Conservation (phyloP, 1,140 invertebrate species). For the Eriocheir sinensis region DNA sequence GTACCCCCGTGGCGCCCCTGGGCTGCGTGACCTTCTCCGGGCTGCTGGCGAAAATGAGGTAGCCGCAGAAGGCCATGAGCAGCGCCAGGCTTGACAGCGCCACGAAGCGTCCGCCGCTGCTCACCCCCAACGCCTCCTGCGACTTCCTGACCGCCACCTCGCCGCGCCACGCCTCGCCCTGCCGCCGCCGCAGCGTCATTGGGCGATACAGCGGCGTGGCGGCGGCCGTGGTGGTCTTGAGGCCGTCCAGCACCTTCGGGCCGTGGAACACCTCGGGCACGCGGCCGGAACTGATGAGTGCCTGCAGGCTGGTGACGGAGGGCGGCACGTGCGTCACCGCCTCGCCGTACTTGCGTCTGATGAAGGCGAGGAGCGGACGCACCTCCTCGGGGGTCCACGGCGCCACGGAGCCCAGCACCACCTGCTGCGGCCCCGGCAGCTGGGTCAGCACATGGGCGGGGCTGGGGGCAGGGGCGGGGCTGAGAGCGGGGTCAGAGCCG, state of each 20-base stretch:
- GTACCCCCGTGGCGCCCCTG: too few species aligned
- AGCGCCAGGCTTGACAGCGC: neutral
- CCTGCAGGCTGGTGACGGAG: neutral
- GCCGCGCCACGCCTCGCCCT: neutral
- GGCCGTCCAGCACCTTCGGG: neutral
- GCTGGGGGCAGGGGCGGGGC: neutral
- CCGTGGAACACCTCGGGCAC: neutral
- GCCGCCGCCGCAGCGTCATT: neutral
- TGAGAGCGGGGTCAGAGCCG: neutral
- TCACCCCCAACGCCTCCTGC: neutral
- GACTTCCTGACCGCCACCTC: neutral
- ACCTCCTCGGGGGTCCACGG: neutral
- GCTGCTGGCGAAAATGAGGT: neutral
- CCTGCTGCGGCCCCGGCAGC: neutral
- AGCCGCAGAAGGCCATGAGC: neutral
- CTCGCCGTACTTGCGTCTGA: neutral
- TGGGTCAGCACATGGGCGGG: neutral
- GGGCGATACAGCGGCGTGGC: neutral
- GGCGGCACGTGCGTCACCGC: neutral
- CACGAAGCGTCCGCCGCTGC: neutral
- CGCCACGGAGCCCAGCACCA: neutral
- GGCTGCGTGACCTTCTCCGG: neutral
- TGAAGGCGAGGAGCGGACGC: neutral
- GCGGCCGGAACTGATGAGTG: neutral
- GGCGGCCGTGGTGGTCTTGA: neutral